These are phyloP conservation scores for Drosophila mojavensis DNA, from an alignment of 1,140 invertebrate species.

Conservation along the genomic window DNA sequence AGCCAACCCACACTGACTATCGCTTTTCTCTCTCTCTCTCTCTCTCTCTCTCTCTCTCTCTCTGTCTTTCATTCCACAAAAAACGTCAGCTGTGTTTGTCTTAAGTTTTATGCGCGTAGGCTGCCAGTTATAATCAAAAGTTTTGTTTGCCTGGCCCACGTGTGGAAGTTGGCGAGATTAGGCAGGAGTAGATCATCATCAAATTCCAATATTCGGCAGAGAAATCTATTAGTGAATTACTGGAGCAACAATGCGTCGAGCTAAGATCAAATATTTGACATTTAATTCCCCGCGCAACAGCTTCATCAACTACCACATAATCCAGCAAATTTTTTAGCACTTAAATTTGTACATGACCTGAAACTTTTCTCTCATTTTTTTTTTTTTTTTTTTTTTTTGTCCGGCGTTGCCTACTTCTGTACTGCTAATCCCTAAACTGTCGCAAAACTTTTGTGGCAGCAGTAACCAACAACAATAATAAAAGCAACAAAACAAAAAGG, in stretches of 20 bases:
- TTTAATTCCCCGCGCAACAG: constrained; percentile 70
- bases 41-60: neutral
- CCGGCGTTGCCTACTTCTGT: constrained; percentile 61
- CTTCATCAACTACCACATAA: constrained; percentile 76
- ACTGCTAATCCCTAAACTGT: constrained; percentile 78
- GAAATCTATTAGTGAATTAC: constrained; percentile 72
- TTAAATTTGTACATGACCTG: constrained; percentile 77
- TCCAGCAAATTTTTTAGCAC: constrained; percentile 78
- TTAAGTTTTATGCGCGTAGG: constrained; percentile 26
- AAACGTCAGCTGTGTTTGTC: constrained; percentile 29
- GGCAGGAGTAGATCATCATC: neutral
- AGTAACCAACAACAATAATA: constrained; percentile 10
- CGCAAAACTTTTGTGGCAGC: constrained; percentile 67
- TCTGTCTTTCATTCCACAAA: neutral
- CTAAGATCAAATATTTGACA: constrained; percentile 55
- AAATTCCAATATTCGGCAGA: constrained; percentile 37
- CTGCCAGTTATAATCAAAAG: constrained; percentile 45
- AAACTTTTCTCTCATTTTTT: constrained; percentile 49
- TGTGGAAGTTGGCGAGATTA: constrained; percentile 18
- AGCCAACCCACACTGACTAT: neutral
- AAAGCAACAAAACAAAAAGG: constrained; percentile 19
- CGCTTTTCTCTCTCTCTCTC: neutral
- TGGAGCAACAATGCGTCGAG: constrained; percentile 10
- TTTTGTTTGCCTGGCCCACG: constrained; percentile 31
- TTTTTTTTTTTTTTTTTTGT: neutral